Conservation (phyloP, 1,140 invertebrate genomes). For the Papilio glaucus region DNA sequence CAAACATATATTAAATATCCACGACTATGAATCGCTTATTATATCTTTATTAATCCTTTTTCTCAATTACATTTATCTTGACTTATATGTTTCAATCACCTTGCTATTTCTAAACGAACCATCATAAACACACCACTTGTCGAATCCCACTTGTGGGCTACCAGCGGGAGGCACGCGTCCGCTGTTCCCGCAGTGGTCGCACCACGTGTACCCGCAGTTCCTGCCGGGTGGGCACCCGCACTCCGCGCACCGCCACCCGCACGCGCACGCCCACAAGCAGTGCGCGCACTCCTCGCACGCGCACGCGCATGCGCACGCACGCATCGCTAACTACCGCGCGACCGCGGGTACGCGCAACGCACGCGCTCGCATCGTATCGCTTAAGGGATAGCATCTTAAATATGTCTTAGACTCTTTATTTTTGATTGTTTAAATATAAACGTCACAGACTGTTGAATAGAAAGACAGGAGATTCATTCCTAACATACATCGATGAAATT, state of each 20-base stretch:
- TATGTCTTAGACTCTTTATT: no score
- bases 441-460: no score
- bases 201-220: slow-evolving; percentile 96
- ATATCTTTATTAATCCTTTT: neutral
- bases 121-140: slow-evolving; percentile 10
- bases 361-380: slow-evolving; percentile 54
- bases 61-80: neutral
- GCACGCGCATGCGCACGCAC: slow-evolving; percentile 83
- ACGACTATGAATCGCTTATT: no score
- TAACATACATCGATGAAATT: no score
- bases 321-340: slow-evolving; percentile 79
- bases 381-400: neutral
- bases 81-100: neutral
- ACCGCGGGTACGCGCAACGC: slow-evolving; percentile 81
- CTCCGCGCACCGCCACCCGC: slow-evolving; percentile 85
- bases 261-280: slow-evolving; percentile 53
- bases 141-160: neutral
- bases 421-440: no score
- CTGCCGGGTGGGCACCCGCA: slow-evolving; percentile 91
- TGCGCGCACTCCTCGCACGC: slow-evolving; percentile 84
- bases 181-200: slow-evolving; percentile 95
- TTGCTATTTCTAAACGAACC: neutral
- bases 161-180: slow-evolving; percentile 83
- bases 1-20: no score
- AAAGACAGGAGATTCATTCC: no score